Base-by-base conservation (phyloP, 2,113 vertebrate species). In the Toxotes jaculatrix region DNA sequence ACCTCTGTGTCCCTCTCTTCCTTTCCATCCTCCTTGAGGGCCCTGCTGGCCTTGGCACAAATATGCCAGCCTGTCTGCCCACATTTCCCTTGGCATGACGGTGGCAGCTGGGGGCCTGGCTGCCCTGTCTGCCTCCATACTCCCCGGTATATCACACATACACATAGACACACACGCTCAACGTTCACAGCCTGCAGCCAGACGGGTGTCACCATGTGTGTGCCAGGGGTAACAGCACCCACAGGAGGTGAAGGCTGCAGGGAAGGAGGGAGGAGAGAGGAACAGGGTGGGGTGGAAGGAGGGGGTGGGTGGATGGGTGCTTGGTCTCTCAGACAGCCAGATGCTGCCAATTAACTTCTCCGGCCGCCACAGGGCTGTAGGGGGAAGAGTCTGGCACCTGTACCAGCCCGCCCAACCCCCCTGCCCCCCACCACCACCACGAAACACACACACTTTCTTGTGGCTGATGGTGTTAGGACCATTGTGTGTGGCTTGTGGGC, bases 291-390 rank as follows among this genome's bases (percentile, higher is more conserved):
- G 83, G 85, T 36, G 51, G 68, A 68, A 27, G 56, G 47, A 67
- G 63, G 67, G 70, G 74, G 74, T 53, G 77, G 79, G 69, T 72
- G 88, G 78, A 92, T 90, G 93, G 93, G 88, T 79, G 78, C 91
- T 92, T 79, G 87, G 94, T 94, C 94, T 95, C 94, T 93, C 94
- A 96, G 96, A 95, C 94, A 96, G 94, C 96, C 93, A 97, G 96
- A 97, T 97, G 96, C 95, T 97, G 96, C 96, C 96, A 97, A 97
- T 97, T 97, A 97, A 96, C 95, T 96, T 96, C 89, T 90, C 83
- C 69, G 87, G 90, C 88, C 81, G 73, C 93, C 89, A 92, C 64
- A n/a, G 89, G 88, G 91, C 90, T 86, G 81, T 64, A 70, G 77
- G 77, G 89, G 88, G 76, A 19, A 64, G 45, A 85, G 89, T 90